Evolutionary conservation across 2,888 invertebrate species (phyloP).

Genomic region (Lordiphosa andalusiaca): DNA sequence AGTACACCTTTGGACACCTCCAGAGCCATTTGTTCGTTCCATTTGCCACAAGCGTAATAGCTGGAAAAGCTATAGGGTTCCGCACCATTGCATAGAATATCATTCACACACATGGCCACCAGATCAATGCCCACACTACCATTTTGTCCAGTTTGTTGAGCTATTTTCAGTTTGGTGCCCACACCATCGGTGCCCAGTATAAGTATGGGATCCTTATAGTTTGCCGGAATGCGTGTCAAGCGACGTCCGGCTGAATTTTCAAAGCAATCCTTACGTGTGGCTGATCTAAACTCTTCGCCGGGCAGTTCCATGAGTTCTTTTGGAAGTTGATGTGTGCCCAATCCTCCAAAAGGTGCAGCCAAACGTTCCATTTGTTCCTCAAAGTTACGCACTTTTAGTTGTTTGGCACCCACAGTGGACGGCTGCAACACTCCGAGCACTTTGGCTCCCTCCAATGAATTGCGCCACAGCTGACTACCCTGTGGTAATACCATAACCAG

Average conservation of each 20-base stretch:
- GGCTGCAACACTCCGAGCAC: conserved; percentile 81
- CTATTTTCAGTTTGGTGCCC: conserved; percentile 97
- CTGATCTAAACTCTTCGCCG: background rate
- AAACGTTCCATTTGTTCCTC: conserved; percentile 83
- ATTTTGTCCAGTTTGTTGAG: conserved; percentile 88
- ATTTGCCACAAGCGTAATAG: conserved; percentile 92
- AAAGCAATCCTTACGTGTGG: conserved; percentile 63
- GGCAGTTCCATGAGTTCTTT: conserved; percentile 38
- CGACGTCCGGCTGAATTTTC: conserved; percentile 67
- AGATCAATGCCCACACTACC: conserved; percentile 94
- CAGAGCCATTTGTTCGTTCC: conserved; percentile 86
- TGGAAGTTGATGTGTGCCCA: conserved; percentile 30
- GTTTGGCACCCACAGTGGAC: background rate
- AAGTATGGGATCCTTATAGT: conserved; percentile 88
- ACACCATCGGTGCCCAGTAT: conserved; percentile 99
- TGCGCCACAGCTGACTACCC: conserved; percentile 81
- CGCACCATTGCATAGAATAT: conserved; percentile 96
- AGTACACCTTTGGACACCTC: conserved; percentile 83
- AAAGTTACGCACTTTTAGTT: conserved; percentile 85
- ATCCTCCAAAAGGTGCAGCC: conserved; percentile 68
- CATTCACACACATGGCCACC: conserved; percentile 99
- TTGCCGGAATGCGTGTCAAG: conserved; percentile 77
- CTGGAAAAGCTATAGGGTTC: conserved; percentile 97
- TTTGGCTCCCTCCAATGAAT: conserved; percentile 79
- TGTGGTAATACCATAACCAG: conserved; percentile 88